These are phyloP conservation scores for Tribolium freemani DNA, from an alignment of 2,888 invertebrate genomes.

Conservation along the genomic window DNA sequence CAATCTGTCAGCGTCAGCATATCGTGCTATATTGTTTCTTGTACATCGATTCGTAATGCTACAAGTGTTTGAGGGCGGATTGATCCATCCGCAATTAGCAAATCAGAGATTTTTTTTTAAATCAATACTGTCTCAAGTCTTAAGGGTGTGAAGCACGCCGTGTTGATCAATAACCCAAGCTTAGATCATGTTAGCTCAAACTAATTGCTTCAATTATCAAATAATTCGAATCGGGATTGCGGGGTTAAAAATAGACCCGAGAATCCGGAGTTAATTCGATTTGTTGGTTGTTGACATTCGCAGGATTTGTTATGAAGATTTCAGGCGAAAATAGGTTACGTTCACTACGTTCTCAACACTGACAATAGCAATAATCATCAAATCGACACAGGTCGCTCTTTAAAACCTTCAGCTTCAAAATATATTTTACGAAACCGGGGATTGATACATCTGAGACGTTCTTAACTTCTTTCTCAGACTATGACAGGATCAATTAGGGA, in stretches of 20 bases:
- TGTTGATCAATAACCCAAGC: constrained; percentile 9
- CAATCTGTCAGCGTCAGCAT: constrained; percentile 36
- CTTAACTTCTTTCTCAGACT: not conserved
- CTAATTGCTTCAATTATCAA: constrained; percentile 19
- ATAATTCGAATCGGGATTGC: not conserved
- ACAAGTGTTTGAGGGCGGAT: constrained; percentile 34
- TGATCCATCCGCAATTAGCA: not conserved
- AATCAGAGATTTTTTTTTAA: not conserved
- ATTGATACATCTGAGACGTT: not conserved
- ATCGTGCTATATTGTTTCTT: constrained; percentile 33
- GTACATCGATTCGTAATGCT: constrained; percentile 25
- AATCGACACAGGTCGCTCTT: too few species aligned
- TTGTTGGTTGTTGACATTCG: not conserved
- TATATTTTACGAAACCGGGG: too few species aligned
- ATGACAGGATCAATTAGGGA: not conserved
- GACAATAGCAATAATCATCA: too few species aligned
- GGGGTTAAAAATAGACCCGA: not conserved
- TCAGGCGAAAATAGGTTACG: too few species aligned
- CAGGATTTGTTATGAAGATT: too few species aligned
- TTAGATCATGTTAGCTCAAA: constrained; percentile 4
- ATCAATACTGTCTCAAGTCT: too few species aligned
- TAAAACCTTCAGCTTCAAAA: too few species aligned
- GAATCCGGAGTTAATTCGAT: not conserved
- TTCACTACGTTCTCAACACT: too few species aligned
- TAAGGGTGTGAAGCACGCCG: not conserved